These are phyloP conservation scores for Pipistrellus pygmaeus DNA, from an alignment of 2,797 vertebrate genomes.

Conservation along the genomic window DNA sequence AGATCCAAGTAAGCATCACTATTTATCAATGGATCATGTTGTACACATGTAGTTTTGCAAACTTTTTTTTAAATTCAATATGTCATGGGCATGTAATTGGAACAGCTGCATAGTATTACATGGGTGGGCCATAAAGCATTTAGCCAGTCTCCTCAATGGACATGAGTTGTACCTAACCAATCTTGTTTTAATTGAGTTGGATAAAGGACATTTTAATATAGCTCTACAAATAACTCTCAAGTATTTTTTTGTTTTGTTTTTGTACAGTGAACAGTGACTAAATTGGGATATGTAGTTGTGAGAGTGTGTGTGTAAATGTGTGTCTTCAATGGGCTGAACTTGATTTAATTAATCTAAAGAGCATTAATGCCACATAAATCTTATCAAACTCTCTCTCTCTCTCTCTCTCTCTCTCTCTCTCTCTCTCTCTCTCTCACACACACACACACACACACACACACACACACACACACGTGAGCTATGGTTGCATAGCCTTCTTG, in stretches of 20 bases:
- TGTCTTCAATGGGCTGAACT: not conserved
- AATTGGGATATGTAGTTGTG: not conserved
- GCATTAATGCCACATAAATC: not conserved
- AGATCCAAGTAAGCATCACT: not conserved
- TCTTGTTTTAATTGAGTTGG: not conserved
- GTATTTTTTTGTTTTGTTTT: not conserved
- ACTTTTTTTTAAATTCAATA: not conserved
- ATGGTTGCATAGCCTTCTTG: not conserved
- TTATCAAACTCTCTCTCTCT: not conserved
- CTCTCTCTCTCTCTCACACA: not conserved
- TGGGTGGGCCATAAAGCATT: not conserved
- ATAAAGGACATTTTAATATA: not conserved
- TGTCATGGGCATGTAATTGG: not conserved
- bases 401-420: not conserved
- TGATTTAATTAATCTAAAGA: slow-evolving; percentile 55
- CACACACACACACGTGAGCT: not conserved
- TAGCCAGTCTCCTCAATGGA: not conserved
- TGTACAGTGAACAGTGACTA: not conserved
- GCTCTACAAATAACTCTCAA: not conserved
- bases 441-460: not conserved
- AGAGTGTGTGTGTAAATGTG: not conserved
- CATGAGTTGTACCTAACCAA: not conserved
- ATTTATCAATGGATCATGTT: not conserved
- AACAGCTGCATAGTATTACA: not conserved
- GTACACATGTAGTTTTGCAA: not conserved